These are phyloP conservation scores for Agonopterix subpropinquella DNA, from an alignment of 2,888 invertebrate genomes.

Conservation along the genomic window DNA sequence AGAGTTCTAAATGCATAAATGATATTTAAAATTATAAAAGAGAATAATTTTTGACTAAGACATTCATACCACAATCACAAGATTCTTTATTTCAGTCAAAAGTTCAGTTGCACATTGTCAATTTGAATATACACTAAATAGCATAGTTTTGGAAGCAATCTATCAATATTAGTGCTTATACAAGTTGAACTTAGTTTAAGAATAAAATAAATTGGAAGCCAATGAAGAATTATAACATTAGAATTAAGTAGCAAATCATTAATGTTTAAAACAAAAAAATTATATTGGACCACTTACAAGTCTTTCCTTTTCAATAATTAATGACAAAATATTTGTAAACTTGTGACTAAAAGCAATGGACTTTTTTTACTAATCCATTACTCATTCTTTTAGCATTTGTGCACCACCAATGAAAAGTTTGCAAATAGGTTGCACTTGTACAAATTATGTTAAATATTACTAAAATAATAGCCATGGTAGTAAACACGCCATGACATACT, in stretches of 20 bases:
- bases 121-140: conserved; percentile 48
- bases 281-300: conserved; percentile 66
- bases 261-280: conserved; percentile 20
- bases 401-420: conserved; percentile 6
- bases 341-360: conserved; percentile 1
- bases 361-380: background rate
- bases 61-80: conserved; percentile 67
- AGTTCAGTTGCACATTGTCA: conserved; percentile 54
- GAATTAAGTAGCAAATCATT: conserved; percentile 12
- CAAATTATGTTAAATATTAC: background rate
- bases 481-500: conserved; percentile 2
- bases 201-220: conserved; percentile 49
- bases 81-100: conserved; percentile 61
- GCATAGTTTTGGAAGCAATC: conserved; percentile 64
- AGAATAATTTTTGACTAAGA: conserved; percentile 50
- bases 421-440: background rate
- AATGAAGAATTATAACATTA: conserved; percentile 6
- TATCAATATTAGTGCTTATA: conserved; percentile 59
- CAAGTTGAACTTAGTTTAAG: conserved; percentile 34
- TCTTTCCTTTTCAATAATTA: conserved; percentile 46
- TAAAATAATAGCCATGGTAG: background rate
- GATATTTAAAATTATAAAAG: conserved; percentile 56
- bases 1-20: conserved; percentile 64
- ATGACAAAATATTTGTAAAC: background rate
- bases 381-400: conserved; percentile 7